Base-by-base conservation (phyloP, 2,797 vertebrate genomes). In the Sparidentex hasta region DNA sequence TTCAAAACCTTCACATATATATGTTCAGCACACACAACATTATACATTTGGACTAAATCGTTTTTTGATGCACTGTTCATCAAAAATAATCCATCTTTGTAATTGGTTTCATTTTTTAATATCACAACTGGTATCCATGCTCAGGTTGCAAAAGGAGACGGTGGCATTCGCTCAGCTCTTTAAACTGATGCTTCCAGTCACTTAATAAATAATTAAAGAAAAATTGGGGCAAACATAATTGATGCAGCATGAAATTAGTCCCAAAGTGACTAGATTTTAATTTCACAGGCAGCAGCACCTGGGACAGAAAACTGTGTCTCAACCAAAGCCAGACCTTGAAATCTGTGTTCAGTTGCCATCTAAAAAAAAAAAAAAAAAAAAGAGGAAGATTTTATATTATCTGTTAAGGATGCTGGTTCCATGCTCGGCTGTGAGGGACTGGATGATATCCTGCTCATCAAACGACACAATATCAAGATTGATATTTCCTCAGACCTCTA, bases 181-280 rank as follows among this genome's bases (percentile, higher is more conserved):
- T 17, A 41, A 66, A n/a, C n/a, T 27, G 6, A 44, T 46, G 9
- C 2, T 7, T n/a, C n/a, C 18, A 27, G 5, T 56, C 12, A 46
- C 38, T 74, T 50, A 47, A 61, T 50, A 54, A 65, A 59, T 50
- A 16, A 71, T 47, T 16, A 44, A 83, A 63, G 7, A 48, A 51
- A 66, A 65, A 63, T 3, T 0, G 21, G 67, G 64, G 20, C 27
- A 64, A 58, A 51, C 0, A 6, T 58, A 59, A 72, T 55, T 76
- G 41, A 51, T 55, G 48, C 65, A n/a, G 16, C 27, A 71, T 51
- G 23, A 23, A 79, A 64, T 75, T 57, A 48, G 67, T 55, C 63
- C 76, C 65, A 29, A 44, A 64, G 59, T 23, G 65, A 23, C 5
- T 21, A 52, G 27, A 62, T 46, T 56, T 70, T 29, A 58, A 81